Conservation (phyloP, 2,888 invertebrate genomes). For the Muschampia plurimacula region DNA sequence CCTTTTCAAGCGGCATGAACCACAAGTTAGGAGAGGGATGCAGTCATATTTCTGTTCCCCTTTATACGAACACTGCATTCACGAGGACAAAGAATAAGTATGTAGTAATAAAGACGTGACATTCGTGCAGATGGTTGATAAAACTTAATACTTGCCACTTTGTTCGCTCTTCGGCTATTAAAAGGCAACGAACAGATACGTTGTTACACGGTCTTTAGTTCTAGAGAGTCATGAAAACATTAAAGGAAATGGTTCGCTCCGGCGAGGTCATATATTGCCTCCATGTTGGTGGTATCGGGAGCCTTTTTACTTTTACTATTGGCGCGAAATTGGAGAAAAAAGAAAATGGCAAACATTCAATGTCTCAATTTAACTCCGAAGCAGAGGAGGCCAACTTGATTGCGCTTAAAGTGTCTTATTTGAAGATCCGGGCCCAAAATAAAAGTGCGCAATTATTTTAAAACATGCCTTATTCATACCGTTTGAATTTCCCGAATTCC, state of each 20-base stretch:
- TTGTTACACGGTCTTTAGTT: constrained; percentile 80
- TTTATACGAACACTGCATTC: constrained; percentile 68
- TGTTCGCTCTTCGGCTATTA: constrained; percentile 78
- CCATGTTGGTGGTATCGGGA: constrained; percentile 73
- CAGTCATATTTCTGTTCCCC: constrained; percentile 52
- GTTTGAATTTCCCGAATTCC: constrained; percentile 56
- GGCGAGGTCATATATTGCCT: constrained; percentile 71
- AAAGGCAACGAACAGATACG: constrained; percentile 79
- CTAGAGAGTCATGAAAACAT: constrained; percentile 78
- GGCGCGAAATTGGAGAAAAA: constrained; percentile 76
- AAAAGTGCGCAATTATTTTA: constrained; percentile 69
- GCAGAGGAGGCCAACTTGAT: constrained; percentile 61
- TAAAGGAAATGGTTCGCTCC: constrained; percentile 75
- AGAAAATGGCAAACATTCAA: constrained; percentile 79
- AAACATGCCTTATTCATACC: constrained; percentile 70
- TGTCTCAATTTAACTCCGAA: constrained; percentile 76
- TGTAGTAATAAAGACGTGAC: constrained; percentile 84
- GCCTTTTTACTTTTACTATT: constrained; percentile 77
- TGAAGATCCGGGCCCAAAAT: constrained; percentile 58
- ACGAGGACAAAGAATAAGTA: constrained; percentile 79
- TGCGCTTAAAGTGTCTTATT: constrained; percentile 64
- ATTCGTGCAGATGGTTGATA: constrained; percentile 83
- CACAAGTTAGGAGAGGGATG: constrained; percentile 56
- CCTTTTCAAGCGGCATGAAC: constrained; percentile 59
- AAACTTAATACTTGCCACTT: constrained; percentile 82